Percentiles rank a stretch among this genome's conserved stretches.
These are phyloP conservation scores for Clitarchus hookeri DNA, from an alignment of 2,888 invertebrate genomes.

Conservation along the genomic window DNA sequence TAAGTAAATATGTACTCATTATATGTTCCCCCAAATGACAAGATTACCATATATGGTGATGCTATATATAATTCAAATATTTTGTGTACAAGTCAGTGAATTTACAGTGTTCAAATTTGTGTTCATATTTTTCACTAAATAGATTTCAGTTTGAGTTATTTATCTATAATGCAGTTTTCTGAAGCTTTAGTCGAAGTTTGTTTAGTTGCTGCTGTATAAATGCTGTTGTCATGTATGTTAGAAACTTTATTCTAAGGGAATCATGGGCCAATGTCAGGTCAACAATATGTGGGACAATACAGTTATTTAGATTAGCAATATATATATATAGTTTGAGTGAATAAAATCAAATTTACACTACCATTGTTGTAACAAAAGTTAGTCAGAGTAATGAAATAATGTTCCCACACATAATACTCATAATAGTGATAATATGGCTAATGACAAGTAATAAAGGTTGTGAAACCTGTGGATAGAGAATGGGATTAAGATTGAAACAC, in stretches of 20 bases:
- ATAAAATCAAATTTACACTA: conserved; percentile 9
- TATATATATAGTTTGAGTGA: not conserved
- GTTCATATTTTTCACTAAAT: conserved; percentile 23
- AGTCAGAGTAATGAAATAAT: conserved; percentile 17
- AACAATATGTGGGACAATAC: conserved; percentile 33
- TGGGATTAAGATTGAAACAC: not conserved
- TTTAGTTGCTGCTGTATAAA: not conserved
- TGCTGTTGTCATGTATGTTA: conserved; percentile 21
- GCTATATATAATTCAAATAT: not conserved
- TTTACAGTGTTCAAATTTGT: not conserved
- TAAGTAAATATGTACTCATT: not conserved
- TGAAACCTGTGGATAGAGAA: conserved; percentile 11
- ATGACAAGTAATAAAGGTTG: not conserved
- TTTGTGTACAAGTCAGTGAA: conserved; percentile 14
- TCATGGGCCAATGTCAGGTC: conserved; percentile 26
- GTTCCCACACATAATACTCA: conserved; percentile 21
- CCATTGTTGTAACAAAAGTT: conserved; percentile 23
- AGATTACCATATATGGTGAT: not conserved
- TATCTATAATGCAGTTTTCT: not conserved
- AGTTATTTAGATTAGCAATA: conserved; percentile 26
- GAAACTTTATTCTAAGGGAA: conserved; percentile 25
- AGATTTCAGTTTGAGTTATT: conserved; percentile 16
- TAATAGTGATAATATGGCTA: conserved; percentile 11
- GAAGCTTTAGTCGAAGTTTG: not conserved
- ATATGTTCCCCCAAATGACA: not conserved